Evolutionary conservation across 2,888 invertebrate species (phyloP), one percentile per base, ranked within the genome.

Genomic region (Hybos culiciformis): DNA sequence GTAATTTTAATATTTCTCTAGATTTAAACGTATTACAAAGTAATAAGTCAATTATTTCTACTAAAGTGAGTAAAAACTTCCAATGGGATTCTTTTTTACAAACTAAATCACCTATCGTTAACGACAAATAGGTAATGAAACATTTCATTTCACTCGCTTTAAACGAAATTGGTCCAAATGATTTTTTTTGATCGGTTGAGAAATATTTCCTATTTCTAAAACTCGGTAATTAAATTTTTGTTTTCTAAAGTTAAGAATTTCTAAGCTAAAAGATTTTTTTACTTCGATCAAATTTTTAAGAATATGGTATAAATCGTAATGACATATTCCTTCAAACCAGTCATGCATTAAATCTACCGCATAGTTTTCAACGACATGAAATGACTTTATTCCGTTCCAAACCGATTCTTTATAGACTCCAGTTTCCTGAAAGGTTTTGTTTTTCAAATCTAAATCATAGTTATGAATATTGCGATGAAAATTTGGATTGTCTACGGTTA

Each of bases 1-100:
- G n/a, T n/a, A n/a, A n/a, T n/a, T n/a, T n/a, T n/a, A n/a, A n/a
- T n/a, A n/a, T n/a, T n/a, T n/a, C n/a, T n/a, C n/a, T n/a, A n/a
- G n/a, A n/a, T n/a, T n/a, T n/a, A n/a, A n/a, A n/a, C n/a, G n/a
- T n/a, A n/a, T n/a, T n/a, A n/a, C n/a, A n/a, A n/a, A n/a, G n/a
- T n/a, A n/a, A n/a, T n/a, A n/a, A n/a, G n/a, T 41, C 17, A 21
- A 46, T 36, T 43, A 19, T 45, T 36, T 19, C 9, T 34, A 39
- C 4, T 17, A 39, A 26, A 39, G 17, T 17, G 11, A 26, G 7
- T 3, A 39, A 17, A 39, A 39, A 39, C 6, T 39, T 14, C 38
- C 38, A 39, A 5, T 26, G 26, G 24, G 15, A 12, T 26, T 39
- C 15, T 18, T 24, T 23, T 21, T 38, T 12, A 5, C 24, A 24